Evolutionary conservation across 2,113 vertebrate species (phyloP), one percentile per base, ranked within the genome.

Genomic region (Reinhardtius hippoglossoides): DNA sequence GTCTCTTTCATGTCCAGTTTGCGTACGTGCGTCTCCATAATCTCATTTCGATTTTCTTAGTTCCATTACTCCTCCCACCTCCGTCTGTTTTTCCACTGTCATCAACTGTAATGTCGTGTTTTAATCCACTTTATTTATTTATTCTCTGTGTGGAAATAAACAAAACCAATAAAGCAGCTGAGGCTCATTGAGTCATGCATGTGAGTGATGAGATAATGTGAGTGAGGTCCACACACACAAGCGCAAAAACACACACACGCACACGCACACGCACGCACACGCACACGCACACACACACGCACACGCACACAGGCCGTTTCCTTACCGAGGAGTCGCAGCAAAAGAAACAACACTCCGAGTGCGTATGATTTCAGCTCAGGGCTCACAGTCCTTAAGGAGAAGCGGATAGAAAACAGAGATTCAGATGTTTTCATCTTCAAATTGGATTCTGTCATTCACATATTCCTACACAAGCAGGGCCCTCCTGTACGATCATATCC

Each of bases 341-440:
- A 91, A 44, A 99, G 96, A 75, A 99, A 99, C 67, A 99, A 94
- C 60, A 99, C 96, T 80, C 98, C 98, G 59, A 99, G 94, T 31
- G 98, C 98, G 0, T 99, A 99, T 0, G 98, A 99, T 87, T 99
- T 99, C 82, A 99, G 95, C 80, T 99, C 98, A 0, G 98, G 97
- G 92, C 94, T 99, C 90, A 99, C 98, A 0, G 98, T 96, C 94
- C 98, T 99, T 66, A 16, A 91, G 27, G 78, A 92, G 35, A 85
- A 86, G 63, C 24, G 88, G 6, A 73, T 2, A 40, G 27, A 59
- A 78, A 31, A 31, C 31, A 31, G 15, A 77, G n/a, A 68, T 63
- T 3, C 87, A 13, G 2, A n/a, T 1, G n/a, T 40, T 54, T 71
- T 52, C 18, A 24, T n/a, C 59, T 35, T 4, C 14, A 15, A 27